Evolutionary conservation across 2,797 vertebrate species (phyloP).

Genomic region (Sparus aurata): DNA sequence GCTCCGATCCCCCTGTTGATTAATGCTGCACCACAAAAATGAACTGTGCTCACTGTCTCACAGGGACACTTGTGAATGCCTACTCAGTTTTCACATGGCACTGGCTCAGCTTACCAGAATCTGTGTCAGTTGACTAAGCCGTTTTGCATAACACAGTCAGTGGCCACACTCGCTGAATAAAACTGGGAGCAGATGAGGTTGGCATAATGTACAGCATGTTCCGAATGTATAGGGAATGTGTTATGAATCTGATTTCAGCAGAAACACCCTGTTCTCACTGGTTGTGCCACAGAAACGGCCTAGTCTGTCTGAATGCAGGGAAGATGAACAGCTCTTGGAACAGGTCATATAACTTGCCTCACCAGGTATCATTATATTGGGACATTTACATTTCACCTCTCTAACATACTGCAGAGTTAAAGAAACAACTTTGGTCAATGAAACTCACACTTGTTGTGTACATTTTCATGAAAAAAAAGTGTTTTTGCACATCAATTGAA

Average conservation of each 20-base stretch:
- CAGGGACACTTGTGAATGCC: constrained; percentile 59
- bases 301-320: background rate
- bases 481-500: background rate
- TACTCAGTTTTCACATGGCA: constrained; percentile 65
- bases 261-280: background rate
- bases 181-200: constrained; percentile 35
- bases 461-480: background rate
- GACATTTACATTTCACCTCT: background rate
- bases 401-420: background rate
- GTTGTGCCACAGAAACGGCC: constrained; percentile 6
- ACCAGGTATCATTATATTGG: background rate
- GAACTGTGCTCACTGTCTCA: constrained; percentile 53
- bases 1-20: constrained; percentile 64
- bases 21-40: constrained; percentile 56
- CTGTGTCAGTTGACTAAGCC: constrained; percentile 77
- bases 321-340: background rate
- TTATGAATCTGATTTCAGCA: background rate
- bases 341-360: background rate
- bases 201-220: constrained; percentile 12
- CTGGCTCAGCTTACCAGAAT: constrained; percentile 68
- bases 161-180: constrained; percentile 40
- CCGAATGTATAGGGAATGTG: constrained; percentile 23
- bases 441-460: background rate
- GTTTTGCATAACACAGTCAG: constrained; percentile 71
- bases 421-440: background rate